Base-by-base conservation (phyloP, 2,888 invertebrate genomes). In the Sclerodermus sp. region DNA sequence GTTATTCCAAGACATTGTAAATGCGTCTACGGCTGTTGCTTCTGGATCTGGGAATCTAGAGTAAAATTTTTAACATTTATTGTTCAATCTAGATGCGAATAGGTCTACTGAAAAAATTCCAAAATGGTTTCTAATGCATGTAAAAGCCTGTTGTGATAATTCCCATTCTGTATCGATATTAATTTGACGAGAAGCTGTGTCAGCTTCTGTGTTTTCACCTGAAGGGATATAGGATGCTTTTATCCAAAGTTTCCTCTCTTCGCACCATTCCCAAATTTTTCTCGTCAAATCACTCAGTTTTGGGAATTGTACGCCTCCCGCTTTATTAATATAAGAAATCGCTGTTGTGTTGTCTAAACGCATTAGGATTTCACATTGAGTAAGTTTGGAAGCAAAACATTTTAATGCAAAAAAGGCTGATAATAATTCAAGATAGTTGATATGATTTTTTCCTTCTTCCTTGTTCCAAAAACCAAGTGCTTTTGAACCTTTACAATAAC, bases 261-360 rank as follows among this genome's bases (percentile, higher is more conserved):
- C 60, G 3, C 55, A 61, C 55, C 54, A 65, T 45, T 57, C 16
- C 58, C 61, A 61, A 17, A 73, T 67, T 13, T 62, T 42, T 16
- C 55, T 49, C 0, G 60, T 29, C 12, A 60, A 15, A 12, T 52
- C 42, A 34, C 46, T 57, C 62, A 41, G 23, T 55, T 42, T n/a
- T 17, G 56, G 53, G 34, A 45, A 58, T 37, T 51, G 51, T 9
- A 64, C 40, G 10, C 58, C 50, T 10, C 63, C 61, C 16, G 47
- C 52, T 47, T 47, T 56, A 36, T 64, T 66, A 1, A 62, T 15
- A 39, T 61, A 57, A 1, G 58, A 37, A 8, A 65, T 58, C 1
- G 58, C 62, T 2, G 62, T 60, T 0, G 55, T 64, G 16, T 64
- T 64, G 32, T 66, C 57, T 16, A 59, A 10, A 17, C 60, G 31